These are phyloP conservation scores for Chrysopa pallens DNA, from an alignment of 1,140 invertebrate genomes.

Conservation along the genomic window DNA sequence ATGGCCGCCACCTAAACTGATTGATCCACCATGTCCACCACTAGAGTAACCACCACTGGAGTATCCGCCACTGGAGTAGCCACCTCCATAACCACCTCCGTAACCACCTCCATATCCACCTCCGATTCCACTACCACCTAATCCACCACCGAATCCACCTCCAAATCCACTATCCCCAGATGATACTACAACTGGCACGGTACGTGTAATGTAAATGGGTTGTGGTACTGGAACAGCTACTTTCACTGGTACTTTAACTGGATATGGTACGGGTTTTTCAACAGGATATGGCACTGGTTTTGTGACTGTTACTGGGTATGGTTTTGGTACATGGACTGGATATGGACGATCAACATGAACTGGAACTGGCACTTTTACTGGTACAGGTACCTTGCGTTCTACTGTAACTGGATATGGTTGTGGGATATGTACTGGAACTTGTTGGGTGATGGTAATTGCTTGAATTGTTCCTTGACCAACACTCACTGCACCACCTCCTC, in stretches of 20 bases:
- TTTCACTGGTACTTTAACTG: constrained; percentile 33
- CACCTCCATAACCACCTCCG: not conserved
- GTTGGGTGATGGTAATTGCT: constrained; percentile 9
- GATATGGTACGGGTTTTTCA: constrained; percentile 29
- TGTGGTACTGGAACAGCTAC: constrained; percentile 29
- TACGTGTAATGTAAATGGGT: constrained; percentile 21
- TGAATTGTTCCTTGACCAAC: constrained; percentile 7
- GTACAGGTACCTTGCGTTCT: constrained; percentile 16
- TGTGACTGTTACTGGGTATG: constrained; percentile 35
- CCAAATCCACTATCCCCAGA: constrained; percentile 3
- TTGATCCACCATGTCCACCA: not conserved
- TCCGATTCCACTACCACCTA: constrained; percentile 1
- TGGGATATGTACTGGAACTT: constrained; percentile 16
- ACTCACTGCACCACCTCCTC: constrained; percentile 5
- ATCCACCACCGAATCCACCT: constrained; percentile 2
- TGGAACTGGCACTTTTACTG: constrained; percentile 19
- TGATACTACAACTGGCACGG: constrained; percentile 19
- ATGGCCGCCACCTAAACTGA: not conserved
- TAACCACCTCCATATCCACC: constrained; percentile 1
- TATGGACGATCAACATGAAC: constrained; percentile 26
- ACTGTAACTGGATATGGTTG: constrained; percentile 20
- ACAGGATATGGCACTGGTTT: constrained; percentile 35
- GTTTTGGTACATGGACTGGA: constrained; percentile 31
- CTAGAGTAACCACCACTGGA: no score
- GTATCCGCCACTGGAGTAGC: no score